A percentile compares a stretch with the other conserved stretches of the same genome.
Evolutionary conservation across 1,140 invertebrate species (phyloP).

Genomic region (Steinernema khuongi): DNA sequence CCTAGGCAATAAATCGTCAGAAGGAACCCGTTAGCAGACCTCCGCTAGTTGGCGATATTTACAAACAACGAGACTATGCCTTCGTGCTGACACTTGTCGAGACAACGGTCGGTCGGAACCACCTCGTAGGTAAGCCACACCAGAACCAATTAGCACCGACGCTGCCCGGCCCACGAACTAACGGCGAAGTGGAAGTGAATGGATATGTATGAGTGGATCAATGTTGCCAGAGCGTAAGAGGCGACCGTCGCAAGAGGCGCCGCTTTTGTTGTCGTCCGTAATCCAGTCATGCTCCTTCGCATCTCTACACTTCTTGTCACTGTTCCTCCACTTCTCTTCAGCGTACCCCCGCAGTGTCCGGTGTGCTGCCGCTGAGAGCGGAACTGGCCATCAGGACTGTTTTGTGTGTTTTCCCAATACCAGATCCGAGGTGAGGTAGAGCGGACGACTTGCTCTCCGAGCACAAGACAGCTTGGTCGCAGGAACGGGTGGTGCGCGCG

Average conservation of each 20-base stretch:
- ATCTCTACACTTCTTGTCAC: too few species aligned
- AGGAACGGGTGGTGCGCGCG: background rate
- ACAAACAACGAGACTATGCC: background rate
- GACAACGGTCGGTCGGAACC: background rate
- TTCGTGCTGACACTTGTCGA: background rate
- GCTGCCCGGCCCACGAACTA: background rate
- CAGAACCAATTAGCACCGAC: background rate
- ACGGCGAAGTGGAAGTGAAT: background rate
- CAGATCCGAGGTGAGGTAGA: background rate
- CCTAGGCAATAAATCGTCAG: too few species aligned
- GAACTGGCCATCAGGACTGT: conserved; percentile 7
- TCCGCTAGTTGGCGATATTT: too few species aligned
- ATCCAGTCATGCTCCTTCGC: background rate
- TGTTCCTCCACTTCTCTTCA: too few species aligned
- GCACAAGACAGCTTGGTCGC: background rate
- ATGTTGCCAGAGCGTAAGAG: background rate
- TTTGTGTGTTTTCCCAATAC: background rate
- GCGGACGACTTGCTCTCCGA: background rate
- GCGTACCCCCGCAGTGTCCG: too few species aligned
- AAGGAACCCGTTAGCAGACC: too few species aligned
- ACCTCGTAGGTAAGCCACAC: background rate
- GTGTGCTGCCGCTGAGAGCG: background rate
- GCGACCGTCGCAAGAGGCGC: background rate
- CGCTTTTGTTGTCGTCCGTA: background rate
- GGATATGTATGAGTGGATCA: background rate